These are phyloP conservation scores for Acrocyrtus sp. DNA, from an alignment of 2,888 invertebrate genomes.

Conservation along the genomic window DNA sequence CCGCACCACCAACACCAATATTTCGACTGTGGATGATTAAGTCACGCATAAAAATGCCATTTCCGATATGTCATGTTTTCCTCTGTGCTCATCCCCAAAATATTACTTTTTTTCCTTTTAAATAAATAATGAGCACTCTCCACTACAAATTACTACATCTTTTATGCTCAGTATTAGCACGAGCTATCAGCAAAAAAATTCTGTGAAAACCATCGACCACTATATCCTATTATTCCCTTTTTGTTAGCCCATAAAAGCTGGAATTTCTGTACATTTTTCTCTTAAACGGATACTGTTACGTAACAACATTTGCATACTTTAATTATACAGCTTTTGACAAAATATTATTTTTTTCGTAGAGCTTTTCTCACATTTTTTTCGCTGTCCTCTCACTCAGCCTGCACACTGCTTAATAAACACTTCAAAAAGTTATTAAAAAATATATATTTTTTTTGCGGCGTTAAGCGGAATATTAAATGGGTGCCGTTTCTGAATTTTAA, in stretches of 20 bases:
- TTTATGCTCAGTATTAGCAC: too few relatives aligned
- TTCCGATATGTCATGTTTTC: conserved; percentile 28
- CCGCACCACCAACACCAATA: too few relatives aligned
- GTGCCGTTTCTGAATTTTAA: too few relatives aligned
- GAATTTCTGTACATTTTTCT: background rate
- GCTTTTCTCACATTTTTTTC: background rate
- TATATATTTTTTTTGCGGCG: too few relatives aligned
- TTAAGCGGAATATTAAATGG: too few relatives aligned
- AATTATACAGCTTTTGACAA: background rate
- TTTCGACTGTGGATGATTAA: background rate
- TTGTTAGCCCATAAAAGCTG: too few relatives aligned
- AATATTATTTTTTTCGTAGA: background rate
- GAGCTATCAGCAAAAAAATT: too few relatives aligned
- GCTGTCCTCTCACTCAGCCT: background rate
- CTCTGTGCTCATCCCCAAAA: background rate
- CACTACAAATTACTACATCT: too few relatives aligned
- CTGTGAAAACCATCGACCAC: too few relatives aligned
- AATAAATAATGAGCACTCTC: too few relatives aligned
- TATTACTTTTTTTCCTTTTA: background rate
- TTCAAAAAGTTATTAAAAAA: background rate
- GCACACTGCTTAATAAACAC: background rate
- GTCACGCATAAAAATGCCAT: conserved; percentile 30
- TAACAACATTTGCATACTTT: background rate
- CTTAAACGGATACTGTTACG: background rate
- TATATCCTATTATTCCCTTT: too few relatives aligned